A percentile compares a stretch with the other conserved stretches of the same genome.
Evolutionary conservation across 2,797 vertebrate species (phyloP).

Genomic region (Trachurus trachurus): DNA sequence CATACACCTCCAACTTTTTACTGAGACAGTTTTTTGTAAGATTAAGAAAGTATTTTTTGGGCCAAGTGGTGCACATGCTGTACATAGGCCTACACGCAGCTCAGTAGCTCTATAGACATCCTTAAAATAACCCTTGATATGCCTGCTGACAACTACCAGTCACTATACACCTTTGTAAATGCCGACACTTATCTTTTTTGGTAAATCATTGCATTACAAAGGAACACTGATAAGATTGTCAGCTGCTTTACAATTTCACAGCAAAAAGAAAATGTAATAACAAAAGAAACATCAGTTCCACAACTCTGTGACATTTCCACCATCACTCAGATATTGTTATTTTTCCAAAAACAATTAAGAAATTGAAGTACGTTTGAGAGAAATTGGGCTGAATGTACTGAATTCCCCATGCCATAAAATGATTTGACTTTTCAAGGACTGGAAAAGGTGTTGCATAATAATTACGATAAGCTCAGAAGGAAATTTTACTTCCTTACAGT

Average conservation of each 20-base stretch:
- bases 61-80: neutral
- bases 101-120: neutral
- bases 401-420: constrained; percentile 23
- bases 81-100: neutral
- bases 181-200: neutral
- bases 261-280: neutral
- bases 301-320: neutral
- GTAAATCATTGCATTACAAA: constrained; percentile 63
- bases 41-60: neutral
- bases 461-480: constrained; percentile 23
- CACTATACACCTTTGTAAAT: neutral
- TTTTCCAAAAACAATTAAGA: neutral
- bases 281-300: no score
- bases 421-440: constrained; percentile 31
- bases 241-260: neutral
- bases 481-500: no score
- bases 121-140: neutral
- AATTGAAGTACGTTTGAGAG: neutral
- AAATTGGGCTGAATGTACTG: neutral
- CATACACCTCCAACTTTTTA: neutral
- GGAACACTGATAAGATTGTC: constrained; percentile 47
- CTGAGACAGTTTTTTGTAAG: neutral
- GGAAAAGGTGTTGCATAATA: neutral
- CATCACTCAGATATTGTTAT: neutral
- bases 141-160: neutral